Conservation (phyloP, 2,888 invertebrate genomes). For the Lochmaea crataegi region DNA sequence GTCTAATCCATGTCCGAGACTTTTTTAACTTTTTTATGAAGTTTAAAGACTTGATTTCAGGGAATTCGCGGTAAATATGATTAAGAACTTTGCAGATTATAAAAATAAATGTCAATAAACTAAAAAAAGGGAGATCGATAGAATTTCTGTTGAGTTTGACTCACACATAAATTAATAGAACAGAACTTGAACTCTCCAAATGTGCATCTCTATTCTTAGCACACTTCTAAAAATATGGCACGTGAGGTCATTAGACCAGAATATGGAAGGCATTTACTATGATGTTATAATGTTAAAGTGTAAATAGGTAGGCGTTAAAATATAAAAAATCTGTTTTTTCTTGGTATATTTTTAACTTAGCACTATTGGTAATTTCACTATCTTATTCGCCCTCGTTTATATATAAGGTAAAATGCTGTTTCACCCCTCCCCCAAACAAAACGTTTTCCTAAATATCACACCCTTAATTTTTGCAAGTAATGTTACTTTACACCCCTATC, state of each 20-base stretch:
- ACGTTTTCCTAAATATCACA: background rate
- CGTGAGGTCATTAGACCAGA: conserved; percentile 54
- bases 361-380: too few relatives aligned
- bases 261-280: conserved; percentile 43
- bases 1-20: too few relatives aligned
- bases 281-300: conserved; percentile 17
- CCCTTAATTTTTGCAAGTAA: background rate
- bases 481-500: background rate
- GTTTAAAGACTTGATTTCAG: too few relatives aligned
- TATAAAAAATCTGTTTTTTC: too few relatives aligned
- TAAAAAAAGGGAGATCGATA: background rate
- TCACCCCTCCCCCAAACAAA: background rate
- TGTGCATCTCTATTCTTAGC: conserved; percentile 51
- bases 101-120: too few relatives aligned
- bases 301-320: background rate
- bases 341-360: too few relatives aligned
- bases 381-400: too few relatives aligned
- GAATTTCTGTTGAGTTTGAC: background rate
- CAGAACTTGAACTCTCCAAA: conserved; percentile 31
- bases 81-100: too few relatives aligned
- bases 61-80: too few relatives aligned
- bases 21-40: too few relatives aligned
- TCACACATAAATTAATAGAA: background rate
- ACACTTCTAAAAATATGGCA: conserved; percentile 52
- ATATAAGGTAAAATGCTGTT: too few relatives aligned